These are phyloP conservation scores for Drosophila kanapiae DNA, from an alignment of 1,140 invertebrate genomes.

Conservation along the genomic window DNA sequence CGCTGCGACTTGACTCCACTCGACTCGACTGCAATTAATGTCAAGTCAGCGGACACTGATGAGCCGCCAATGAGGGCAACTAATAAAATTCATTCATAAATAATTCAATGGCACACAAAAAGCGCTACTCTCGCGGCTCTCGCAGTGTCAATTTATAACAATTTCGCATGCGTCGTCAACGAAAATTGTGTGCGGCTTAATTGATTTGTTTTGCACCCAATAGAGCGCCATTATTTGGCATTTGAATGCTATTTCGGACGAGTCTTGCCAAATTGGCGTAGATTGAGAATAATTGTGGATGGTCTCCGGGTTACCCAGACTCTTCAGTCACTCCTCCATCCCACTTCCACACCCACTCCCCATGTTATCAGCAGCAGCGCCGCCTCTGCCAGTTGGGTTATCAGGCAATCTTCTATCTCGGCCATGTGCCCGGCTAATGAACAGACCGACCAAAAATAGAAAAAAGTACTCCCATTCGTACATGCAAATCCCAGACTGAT, in stretches of 20 bases:
- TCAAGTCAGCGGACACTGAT: slow-evolving; percentile 72
- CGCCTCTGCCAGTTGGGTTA: slow-evolving; percentile 32
- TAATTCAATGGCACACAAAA: slow-evolving; percentile 71
- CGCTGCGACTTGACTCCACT: slow-evolving; percentile 50
- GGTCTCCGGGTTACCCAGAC: slow-evolving; percentile 8
- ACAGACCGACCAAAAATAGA: slow-evolving; percentile 24
- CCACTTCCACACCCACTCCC: neutral
- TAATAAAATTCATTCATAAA: slow-evolving; percentile 84
- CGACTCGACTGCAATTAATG: slow-evolving; percentile 67
- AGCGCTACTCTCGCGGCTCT: neutral
- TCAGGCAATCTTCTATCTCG: slow-evolving; percentile 39
- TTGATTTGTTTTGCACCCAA: slow-evolving; percentile 80
- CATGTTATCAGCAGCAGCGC: slow-evolving; percentile 23
- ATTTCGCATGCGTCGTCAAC: slow-evolving; percentile 74
- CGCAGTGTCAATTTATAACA: slow-evolving; percentile 73
- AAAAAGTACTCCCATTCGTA: slow-evolving; percentile 10
- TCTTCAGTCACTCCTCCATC: neutral
- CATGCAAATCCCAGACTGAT: slow-evolving; percentile 46
- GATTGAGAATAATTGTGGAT: slow-evolving; percentile 72
- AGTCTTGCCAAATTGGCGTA: slow-evolving; percentile 70
- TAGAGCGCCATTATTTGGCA: slow-evolving; percentile 38
- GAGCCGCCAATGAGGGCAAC: slow-evolving; percentile 81
- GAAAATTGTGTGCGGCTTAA: slow-evolving; percentile 65
- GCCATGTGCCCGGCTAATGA: slow-evolving; percentile 43
- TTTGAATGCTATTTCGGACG: slow-evolving; percentile 57